phyloP scores from a whole-genome alignment of 2,888 invertebrate species.

The Agrotis clavis region DNA sequence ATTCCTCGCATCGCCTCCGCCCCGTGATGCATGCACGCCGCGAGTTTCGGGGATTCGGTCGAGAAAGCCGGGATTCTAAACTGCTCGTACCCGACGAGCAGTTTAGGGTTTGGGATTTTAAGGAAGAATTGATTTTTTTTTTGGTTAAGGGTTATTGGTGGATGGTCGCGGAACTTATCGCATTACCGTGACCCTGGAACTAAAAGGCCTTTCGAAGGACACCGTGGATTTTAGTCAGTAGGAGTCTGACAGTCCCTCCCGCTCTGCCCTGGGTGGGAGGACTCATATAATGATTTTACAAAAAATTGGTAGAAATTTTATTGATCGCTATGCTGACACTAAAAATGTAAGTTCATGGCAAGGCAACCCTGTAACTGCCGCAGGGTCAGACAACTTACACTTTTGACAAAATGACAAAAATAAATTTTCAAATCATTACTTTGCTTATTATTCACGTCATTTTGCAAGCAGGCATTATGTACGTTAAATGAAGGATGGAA shows the following conservation, averaged over 20 bases:
- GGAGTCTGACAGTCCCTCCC: no score
- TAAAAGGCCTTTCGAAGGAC: no score
- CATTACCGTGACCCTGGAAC: no score
- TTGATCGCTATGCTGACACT: no score
- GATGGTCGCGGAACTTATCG: background rate
- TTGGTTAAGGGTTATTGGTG: background rate
- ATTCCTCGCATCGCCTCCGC: conserved; percentile 86
- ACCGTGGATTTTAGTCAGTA: no score
- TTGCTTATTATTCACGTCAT: conserved; percentile 49
- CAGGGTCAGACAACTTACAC: background rate
- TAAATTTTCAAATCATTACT: background rate
- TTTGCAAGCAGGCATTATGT: conserved; percentile 51
- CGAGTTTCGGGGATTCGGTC: conserved; percentile 65
- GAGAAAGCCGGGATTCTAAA: conserved; percentile 49
- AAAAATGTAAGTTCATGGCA: background rate
- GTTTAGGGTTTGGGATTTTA: conserved; percentile 13
- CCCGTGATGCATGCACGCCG: conserved; percentile 80
- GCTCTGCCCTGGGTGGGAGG: no score
- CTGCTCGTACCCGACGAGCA: no score
- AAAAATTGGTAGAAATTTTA: background rate
- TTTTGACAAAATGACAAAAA: background rate
- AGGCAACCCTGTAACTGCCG: background rate
- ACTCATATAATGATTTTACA: no score
- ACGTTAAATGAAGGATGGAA: conserved; percentile 50
- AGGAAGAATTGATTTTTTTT: background rate